Evolutionary conservation across 2,888 invertebrate species (phyloP).

Genomic region (Blera fallax): DNA sequence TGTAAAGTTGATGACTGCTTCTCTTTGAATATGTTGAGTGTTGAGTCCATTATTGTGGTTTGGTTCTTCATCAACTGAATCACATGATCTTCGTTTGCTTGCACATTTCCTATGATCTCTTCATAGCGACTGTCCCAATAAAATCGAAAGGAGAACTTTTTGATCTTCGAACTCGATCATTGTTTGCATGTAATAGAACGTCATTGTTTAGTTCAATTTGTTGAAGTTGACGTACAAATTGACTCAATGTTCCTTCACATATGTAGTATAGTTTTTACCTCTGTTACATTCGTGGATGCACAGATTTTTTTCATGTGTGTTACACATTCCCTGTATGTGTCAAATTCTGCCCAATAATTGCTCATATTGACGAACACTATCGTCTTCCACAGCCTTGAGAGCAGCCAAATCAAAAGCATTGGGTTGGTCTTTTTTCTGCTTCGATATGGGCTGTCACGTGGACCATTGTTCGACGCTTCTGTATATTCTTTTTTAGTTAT

Average conservation of each 20-base stretch:
- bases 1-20: not conserved
- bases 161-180: not conserved
- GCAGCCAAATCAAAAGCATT: not conserved
- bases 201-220: slow-evolving; percentile 29
- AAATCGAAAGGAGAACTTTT: slow-evolving; percentile 8
- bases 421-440: not conserved
- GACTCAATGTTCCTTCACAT: not conserved
- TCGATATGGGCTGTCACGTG: not conserved
- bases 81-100: not conserved
- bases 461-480: not conserved
- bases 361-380: slow-evolving; percentile 14
- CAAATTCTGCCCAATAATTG: slow-evolving; percentile 1
- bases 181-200: slow-evolving; percentile 13
- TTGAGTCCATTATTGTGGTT: slow-evolving; percentile 21
- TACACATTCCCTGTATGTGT: no score
- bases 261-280: not conserved
- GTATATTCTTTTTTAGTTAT: not conserved
- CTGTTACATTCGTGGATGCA: not conserved
- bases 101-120: not conserved
- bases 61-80: not conserved
- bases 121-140: not conserved
- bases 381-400: not conserved
- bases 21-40: slow-evolving; percentile 1
- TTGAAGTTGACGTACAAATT: slow-evolving; percentile 12
- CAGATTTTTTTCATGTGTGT: no score